Evolutionary conservation across 1,140 invertebrate genomes (phyloP).

Genomic region (Cotesia vestalis): DNA sequence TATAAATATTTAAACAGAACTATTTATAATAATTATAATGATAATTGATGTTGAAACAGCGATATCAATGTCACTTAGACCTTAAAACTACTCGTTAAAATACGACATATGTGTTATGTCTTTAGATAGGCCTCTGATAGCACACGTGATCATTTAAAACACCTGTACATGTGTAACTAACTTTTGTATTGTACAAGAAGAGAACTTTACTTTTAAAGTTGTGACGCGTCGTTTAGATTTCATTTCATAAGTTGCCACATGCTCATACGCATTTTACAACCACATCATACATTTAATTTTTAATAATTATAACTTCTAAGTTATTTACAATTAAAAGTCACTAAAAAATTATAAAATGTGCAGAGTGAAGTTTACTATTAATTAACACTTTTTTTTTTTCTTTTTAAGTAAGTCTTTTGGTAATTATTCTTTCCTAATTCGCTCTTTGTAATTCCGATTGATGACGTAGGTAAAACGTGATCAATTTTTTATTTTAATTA

Average conservation of each 20-base stretch:
- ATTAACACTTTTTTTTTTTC: too few species aligned
- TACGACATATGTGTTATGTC: neutral
- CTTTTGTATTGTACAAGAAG: slow-evolving; percentile 38
- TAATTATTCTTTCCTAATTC: too few species aligned
- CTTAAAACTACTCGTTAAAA: neutral
- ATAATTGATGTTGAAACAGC: neutral
- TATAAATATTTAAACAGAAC: neutral
- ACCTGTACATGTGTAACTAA: slow-evolving; percentile 61
- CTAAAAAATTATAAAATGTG: neutral
- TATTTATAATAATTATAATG: neutral
- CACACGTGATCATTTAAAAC: slow-evolving; percentile 60
- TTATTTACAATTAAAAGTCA: too few species aligned
- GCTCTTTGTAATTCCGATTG: too few species aligned
- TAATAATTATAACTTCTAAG: too few species aligned
- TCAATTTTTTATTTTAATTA: too few species aligned
- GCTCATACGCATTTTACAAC: slow-evolving; percentile 19
- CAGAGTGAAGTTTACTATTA: too few species aligned
- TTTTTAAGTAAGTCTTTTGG: too few species aligned
- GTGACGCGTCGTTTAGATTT: slow-evolving; percentile 15
- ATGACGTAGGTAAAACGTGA: too few species aligned
- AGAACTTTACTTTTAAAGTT: neutral
- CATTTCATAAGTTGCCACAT: slow-evolving; percentile 26
- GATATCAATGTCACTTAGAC: neutral
- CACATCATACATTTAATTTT: too few species aligned
- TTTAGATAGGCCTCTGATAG: slow-evolving; percentile 18